phyloP scores from a whole-genome alignment of 2,888 invertebrate species.

The Gymnocheta viridis region DNA sequence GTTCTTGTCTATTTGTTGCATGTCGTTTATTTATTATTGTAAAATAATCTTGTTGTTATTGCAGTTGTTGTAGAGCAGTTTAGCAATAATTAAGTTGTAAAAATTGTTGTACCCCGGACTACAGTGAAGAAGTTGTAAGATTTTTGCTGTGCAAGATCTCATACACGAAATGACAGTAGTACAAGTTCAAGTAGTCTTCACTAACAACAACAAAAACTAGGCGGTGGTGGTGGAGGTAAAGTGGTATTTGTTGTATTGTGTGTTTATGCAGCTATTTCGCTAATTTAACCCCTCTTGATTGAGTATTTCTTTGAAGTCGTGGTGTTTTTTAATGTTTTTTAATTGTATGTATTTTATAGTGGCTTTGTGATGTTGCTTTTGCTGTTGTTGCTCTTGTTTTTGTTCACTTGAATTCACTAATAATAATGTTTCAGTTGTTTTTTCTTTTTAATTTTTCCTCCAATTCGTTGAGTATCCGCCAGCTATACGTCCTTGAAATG shows the following conservation, averaged over 20 bases:
- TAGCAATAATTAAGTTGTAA: conserved; percentile 81
- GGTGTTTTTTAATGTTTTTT: conserved; percentile 60
- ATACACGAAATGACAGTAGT: conserved; percentile 24
- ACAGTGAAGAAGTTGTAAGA: conserved; percentile 46
- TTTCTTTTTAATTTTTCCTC: conserved; percentile 5
- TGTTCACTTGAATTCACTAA: conserved; percentile 39
- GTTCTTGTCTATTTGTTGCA: conserved; percentile 67
- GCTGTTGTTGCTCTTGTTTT: neutral
- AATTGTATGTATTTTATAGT: conserved; percentile 55
- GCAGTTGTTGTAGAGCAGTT: conserved; percentile 74
- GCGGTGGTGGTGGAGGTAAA: neutral
- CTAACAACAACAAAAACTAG: neutral
- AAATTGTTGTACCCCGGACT: conserved; percentile 74
- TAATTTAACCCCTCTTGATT: conserved; percentile 36
- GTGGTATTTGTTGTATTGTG: neutral
- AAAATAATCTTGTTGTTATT: conserved; percentile 62
- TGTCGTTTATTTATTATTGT: conserved; percentile 70
- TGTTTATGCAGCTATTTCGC: neutral
- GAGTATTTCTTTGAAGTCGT: conserved; percentile 21
- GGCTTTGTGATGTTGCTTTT: conserved; percentile 34
- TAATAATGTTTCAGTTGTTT: conserved; percentile 52
- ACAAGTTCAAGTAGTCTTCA: neutral
- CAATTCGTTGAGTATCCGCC: conserved; percentile 51
- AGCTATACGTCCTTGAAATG: conserved; percentile 76
- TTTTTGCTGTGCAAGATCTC: conserved; percentile 40